These are phyloP conservation scores for Drosophila setifemur DNA, from an alignment of 1,140 invertebrate species.

Conservation along the genomic window DNA sequence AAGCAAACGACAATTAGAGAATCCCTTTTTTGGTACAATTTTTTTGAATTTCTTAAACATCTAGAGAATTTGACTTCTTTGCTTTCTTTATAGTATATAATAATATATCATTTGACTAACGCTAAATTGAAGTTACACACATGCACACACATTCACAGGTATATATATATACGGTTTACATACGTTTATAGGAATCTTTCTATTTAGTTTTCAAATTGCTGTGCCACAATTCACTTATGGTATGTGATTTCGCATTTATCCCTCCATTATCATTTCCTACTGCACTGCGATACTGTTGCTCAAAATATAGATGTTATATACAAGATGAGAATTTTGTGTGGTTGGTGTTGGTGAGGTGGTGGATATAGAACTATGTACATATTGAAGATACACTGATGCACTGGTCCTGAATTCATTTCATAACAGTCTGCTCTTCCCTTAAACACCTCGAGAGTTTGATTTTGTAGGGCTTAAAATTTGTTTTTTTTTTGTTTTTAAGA, in stretches of 20 bases:
- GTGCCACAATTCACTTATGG: constrained; percentile 62
- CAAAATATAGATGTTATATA: constrained; percentile 41
- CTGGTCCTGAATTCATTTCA: constrained; percentile 3
- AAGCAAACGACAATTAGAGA: constrained; percentile 21
- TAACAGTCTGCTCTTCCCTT: too few species aligned
- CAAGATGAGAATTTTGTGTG: constrained; percentile 26
- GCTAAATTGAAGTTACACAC: constrained; percentile 59
- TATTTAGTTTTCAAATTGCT: constrained; percentile 56
- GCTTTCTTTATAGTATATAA: too few species aligned
- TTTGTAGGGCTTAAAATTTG: neutral
- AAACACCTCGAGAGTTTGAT: neutral
- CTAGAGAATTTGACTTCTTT: constrained; percentile 79
- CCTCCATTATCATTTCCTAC: constrained; percentile 22
- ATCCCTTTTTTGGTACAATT: constrained; percentile 66
- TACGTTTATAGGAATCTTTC: constrained; percentile 71
- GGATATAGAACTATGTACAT: constrained; percentile 33
- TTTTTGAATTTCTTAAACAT: constrained; percentile 43
- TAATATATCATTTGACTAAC: constrained; percentile 24
- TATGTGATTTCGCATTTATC: constrained; percentile 51
- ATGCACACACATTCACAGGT: constrained; percentile 48
- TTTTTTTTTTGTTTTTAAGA: too few species aligned
- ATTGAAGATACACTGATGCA: constrained; percentile 34
- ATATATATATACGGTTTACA: constrained; percentile 30
- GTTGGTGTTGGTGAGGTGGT: neutral
- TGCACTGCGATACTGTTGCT: constrained; percentile 63